Evolutionary conservation across 2,113 vertebrate species (phyloP).

Genomic region (Platysternon megacephalum): DNA sequence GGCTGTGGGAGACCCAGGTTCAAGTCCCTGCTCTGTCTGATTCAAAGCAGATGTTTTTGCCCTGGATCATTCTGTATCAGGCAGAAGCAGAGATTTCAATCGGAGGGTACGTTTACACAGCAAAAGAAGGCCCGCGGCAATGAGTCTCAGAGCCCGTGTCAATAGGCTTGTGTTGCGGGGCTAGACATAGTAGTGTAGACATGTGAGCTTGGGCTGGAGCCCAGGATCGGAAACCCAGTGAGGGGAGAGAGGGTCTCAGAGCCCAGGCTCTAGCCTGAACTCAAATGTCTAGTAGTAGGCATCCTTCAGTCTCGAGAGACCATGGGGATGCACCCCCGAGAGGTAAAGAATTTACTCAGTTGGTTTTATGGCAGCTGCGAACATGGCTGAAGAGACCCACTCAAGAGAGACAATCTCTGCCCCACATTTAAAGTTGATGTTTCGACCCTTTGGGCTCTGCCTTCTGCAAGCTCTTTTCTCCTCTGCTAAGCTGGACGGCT

Average conservation of each 20-base stretch:
- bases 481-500: too few relatives aligned
- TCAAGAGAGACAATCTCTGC: too few relatives aligned
- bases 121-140: too few relatives aligned
- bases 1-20: neutral
- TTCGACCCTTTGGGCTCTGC: too few relatives aligned
- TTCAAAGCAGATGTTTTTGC: neutral
- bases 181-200: neutral
- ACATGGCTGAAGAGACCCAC: too few relatives aligned
- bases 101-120: neutral
- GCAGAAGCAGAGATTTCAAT: neutral
- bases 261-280: neutral
- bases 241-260: neutral
- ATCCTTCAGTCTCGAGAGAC: too few relatives aligned
- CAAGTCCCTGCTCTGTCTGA: neutral
- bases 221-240: too few relatives aligned
- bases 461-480: too few relatives aligned
- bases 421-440: too few relatives aligned
- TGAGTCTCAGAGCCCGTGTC: neutral
- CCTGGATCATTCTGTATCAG: neutral
- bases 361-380: too few relatives aligned
- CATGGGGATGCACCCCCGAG: too few relatives aligned
- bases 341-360: too few relatives aligned
- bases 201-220: neutral
- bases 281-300: neutral
- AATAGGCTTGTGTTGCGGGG: neutral